Evolutionary conservation across 2,797 vertebrate species (phyloP).

Genomic region (Eremophila alpestris): DNA sequence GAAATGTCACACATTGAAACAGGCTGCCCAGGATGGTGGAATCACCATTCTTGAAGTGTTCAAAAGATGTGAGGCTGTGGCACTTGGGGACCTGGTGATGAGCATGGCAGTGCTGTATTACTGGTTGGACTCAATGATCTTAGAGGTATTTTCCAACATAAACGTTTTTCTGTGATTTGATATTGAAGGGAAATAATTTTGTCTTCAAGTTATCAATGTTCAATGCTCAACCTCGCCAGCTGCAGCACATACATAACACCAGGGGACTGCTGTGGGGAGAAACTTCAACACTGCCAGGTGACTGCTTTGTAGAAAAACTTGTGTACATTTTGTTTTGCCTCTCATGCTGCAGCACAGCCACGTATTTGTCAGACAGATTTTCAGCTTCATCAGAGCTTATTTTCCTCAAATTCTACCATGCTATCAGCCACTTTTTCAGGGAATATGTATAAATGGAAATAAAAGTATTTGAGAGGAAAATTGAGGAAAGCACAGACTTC

Average conservation of each 20-base stretch:
- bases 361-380: neutral
- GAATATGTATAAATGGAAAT: neutral
- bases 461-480: neutral
- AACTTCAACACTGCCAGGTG: neutral
- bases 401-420: neutral
- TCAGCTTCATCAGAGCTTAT: neutral
- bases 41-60: neutral
- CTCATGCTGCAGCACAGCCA: neutral
- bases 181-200: neutral
- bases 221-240: neutral
- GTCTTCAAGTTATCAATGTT: neutral
- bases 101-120: neutral
- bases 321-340: neutral
- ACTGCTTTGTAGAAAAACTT: neutral
- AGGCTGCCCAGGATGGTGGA: neutral
- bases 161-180: neutral
- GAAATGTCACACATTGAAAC: neutral
- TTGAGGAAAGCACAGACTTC: neutral
- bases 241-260: neutral
- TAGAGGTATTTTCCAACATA: neutral
- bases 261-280: neutral
- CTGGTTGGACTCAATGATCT: neutral
- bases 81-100: neutral
- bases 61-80: neutral
- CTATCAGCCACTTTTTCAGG: neutral